Evolutionary conservation across 2,113 vertebrate species (phyloP), one percentile per base, ranked within the genome.

Genomic region (Oncorhynchus kisutch): DNA sequence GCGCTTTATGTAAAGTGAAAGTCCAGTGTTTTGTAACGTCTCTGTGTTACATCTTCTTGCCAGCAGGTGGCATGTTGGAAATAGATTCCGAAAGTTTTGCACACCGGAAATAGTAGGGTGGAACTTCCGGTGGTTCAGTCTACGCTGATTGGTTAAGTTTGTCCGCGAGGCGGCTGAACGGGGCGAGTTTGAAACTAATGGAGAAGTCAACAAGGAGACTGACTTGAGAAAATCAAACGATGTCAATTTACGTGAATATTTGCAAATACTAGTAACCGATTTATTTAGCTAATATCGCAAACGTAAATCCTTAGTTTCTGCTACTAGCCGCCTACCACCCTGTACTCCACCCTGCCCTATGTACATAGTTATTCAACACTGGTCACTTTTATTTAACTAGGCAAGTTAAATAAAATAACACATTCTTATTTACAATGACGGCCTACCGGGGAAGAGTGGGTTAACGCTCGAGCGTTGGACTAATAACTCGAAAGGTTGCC

Each of bases 1-100:
- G 1, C 5, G 4, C 14, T 22, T 16, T 67, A 67, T 73, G 70
- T 75, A 82, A 82, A 45, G 39, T 45, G 2, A 12, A 71, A 78
- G 22, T 65, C 14, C 12, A 4, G 13, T 81, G 88, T 91, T 91
- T 90, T 86, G 83, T 91, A 91, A 91, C 76, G 31, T 64, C 69
- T 12, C 25, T 7, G 80, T 31, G 9, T 70, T 76, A 12, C 76
- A 20, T 16, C 2, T 6, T 1, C 13, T 45, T 34, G 24, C 1
- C 87, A 18, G n/a, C 67, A 82, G 84, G 67, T 48, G 85, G 72
- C 81, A 69, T 81, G 34, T 66, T 64, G 60, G 14, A 1, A 13
- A 66, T 14, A 5, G 2, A n/a, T 70, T 49, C 49, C 16, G n/a
- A n/a, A n/a, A n/a, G n/a, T n/a, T n/a, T n/a, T n/a, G n/a, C n/a